A percentile compares a stretch with the other conserved stretches of the same genome.
phyloP scores from a whole-genome alignment of 2,113 vertebrate genomes.

The Pavo muticus region DNA sequence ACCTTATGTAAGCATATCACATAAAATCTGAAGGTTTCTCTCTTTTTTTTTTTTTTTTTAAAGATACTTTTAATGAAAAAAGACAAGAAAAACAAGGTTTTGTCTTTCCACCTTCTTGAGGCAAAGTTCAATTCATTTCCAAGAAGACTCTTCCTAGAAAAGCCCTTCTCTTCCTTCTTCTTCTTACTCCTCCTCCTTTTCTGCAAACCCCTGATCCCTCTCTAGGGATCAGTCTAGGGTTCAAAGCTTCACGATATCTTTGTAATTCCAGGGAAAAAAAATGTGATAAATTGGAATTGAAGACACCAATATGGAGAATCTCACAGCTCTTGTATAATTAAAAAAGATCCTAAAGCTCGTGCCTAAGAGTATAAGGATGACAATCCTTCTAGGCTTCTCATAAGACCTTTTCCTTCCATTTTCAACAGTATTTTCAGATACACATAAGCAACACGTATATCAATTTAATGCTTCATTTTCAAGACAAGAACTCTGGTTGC shows the following conservation, averaged over 20 bases:
- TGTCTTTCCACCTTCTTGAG: constrained; percentile 6
- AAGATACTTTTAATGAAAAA: neutral
- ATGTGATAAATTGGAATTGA: neutral
- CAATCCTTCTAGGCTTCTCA: neutral
- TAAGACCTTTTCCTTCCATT: neutral
- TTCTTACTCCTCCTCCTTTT: neutral
- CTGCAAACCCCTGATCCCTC: neutral
- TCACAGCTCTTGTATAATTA: constrained; percentile 30
- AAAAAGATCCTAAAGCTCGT: neutral
- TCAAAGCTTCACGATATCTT: constrained; percentile 52
- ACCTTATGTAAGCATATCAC: neutral
- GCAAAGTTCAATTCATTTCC: constrained; percentile 17
- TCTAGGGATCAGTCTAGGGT: neutral
- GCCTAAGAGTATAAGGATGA: neutral
- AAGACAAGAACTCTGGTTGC: neutral
- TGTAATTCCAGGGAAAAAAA: constrained; percentile 26
- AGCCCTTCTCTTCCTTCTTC: neutral
- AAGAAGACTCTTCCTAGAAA: neutral
- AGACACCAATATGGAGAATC: constrained; percentile 33
- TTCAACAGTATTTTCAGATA: neutral
- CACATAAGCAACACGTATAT: neutral
- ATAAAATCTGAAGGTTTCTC: neutral
- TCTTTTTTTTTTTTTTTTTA: neutral
- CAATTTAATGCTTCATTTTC: constrained; percentile 1
- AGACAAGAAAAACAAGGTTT: neutral